These are phyloP conservation scores for Formica selysi DNA, from an alignment of 1,140 invertebrate species.

Conservation along the genomic window DNA sequence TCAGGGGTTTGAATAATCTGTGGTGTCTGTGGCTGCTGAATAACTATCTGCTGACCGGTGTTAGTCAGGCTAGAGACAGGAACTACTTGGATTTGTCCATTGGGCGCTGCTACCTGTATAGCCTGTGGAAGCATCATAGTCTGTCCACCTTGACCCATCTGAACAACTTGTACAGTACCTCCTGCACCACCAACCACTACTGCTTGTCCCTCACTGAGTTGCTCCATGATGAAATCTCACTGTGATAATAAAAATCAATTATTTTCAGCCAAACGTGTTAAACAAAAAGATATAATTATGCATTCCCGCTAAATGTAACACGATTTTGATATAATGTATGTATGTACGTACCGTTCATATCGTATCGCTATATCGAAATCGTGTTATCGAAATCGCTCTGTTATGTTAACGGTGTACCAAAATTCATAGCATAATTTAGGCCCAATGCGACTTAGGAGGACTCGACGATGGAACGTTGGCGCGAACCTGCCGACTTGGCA, in stretches of 20 bases:
- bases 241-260: neutral
- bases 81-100: slow-evolving; percentile 89
- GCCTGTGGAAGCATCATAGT: slow-evolving; percentile 87
- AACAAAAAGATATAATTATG: neutral
- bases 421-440: neutral
- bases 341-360: neutral
- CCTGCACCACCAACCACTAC: slow-evolving; percentile 84
- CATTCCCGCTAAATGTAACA: neutral
- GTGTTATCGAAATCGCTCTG: too few species aligned
- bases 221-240: slow-evolving; percentile 80
- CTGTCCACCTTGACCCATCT: slow-evolving; percentile 86
- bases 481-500: neutral
- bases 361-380: neutral
- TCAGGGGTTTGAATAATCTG: slow-evolving; percentile 96
- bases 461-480: neutral
- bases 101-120: slow-evolving; percentile 89
- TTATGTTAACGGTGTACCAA: neutral
- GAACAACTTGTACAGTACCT: slow-evolving; percentile 86
- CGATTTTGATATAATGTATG: neutral
- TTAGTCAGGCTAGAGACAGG: slow-evolving; percentile 88
- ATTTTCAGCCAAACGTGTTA: neutral
- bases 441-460: neutral
- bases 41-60: slow-evolving; percentile 87
- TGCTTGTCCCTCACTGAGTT: slow-evolving; percentile 85
- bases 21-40: slow-evolving; percentile 90